Percentiles rank a stretch among this genome's conserved stretches.
These are phyloP conservation scores for Hymenopus coronatus DNA, from an alignment of 2,888 invertebrate species.

Conservation along the genomic window DNA sequence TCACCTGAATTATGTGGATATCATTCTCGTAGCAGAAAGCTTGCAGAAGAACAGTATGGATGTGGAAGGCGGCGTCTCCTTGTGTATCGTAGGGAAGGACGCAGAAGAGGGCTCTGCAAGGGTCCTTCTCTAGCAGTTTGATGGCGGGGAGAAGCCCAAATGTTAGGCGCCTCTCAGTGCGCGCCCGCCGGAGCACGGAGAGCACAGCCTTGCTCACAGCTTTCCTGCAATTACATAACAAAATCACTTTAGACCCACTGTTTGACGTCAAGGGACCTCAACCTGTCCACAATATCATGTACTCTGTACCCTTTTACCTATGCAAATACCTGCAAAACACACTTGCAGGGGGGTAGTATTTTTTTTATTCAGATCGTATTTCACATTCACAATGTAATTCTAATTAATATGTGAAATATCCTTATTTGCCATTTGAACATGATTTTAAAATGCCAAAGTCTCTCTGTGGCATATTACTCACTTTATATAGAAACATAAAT, in stretches of 20 bases:
- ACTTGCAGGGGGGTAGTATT: too few species aligned
- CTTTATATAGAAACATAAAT: too few species aligned
- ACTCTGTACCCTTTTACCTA: background rate
- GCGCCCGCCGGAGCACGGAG: slow-evolving; percentile 25
- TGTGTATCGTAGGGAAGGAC: slow-evolving; percentile 36
- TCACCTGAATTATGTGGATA: slow-evolving; percentile 71
- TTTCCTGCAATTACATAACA: slow-evolving; percentile 1
- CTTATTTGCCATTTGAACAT: too few species aligned
- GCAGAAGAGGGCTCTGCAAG: slow-evolving; percentile 64
- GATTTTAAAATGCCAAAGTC: too few species aligned
- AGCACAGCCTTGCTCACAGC: background rate
- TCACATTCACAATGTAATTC: too few species aligned
- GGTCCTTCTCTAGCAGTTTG: slow-evolving; percentile 54
- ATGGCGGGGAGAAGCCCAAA: slow-evolving; percentile 64
- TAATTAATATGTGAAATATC: too few species aligned
- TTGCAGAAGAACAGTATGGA: slow-evolving; percentile 73
- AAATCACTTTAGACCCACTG: background rate
- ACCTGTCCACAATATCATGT: background rate
- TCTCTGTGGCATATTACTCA: too few species aligned
- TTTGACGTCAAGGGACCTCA: background rate
- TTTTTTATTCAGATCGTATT: too few species aligned
- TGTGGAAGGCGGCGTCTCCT: slow-evolving; percentile 63
- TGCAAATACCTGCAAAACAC: background rate
- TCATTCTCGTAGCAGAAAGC: slow-evolving; percentile 78
- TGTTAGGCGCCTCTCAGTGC: slow-evolving; percentile 57